Conservation (phyloP, 2,888 invertebrate genomes). For the Apamea monoglypha region DNA sequence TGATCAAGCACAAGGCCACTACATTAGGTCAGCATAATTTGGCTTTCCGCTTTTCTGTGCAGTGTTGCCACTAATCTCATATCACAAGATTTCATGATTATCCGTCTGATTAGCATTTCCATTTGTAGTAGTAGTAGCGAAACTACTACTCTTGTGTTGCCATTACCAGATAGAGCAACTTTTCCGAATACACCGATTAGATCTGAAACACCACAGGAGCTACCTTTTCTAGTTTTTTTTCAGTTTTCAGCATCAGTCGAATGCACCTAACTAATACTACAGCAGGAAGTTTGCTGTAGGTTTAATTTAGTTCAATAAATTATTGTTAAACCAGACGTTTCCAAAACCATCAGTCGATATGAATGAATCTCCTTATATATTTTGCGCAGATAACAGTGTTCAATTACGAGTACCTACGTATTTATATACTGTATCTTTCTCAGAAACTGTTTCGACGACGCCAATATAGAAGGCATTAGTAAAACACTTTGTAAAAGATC, state of each 20-base stretch:
- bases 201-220: background rate
- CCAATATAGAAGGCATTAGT: background rate
- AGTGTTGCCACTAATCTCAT: background rate
- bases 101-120: background rate
- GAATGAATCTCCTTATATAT: background rate
- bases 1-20: background rate
- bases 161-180: background rate
- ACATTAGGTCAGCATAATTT: background rate
- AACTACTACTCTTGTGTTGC: background rate
- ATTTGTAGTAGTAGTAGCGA: no score
- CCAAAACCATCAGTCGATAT: background rate
- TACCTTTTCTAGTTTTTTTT: background rate
- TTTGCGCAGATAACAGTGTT: background rate
- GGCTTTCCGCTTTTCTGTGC: background rate
- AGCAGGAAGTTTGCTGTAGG: background rate
- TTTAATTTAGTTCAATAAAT: background rate
- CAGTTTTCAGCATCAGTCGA: background rate
- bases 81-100: background rate
- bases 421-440: constrained; percentile 6
- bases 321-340: background rate
- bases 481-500: background rate
- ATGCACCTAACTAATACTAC: background rate
- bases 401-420: background rate
- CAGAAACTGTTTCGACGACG: background rate
- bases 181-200: background rate